Conservation (phyloP, 1,140 invertebrate genomes). For the Harpegnathos saltator region DNA sequence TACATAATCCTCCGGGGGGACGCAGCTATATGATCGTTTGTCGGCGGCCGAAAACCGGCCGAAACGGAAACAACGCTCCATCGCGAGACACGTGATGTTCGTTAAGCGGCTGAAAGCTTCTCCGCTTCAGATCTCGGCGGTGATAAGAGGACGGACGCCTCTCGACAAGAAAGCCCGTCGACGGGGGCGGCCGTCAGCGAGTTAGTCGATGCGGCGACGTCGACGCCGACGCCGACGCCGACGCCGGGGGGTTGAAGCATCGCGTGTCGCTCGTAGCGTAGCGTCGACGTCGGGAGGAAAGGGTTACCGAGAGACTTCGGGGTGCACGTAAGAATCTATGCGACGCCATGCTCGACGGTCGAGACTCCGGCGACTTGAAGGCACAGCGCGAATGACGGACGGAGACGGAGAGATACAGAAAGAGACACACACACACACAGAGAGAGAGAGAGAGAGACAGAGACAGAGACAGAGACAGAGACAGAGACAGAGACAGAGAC, state of each 20-base stretch:
- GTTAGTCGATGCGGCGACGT: slow-evolving; percentile 45
- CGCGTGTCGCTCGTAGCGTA: slow-evolving; percentile 36
- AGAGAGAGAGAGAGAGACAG: slow-evolving; percentile 16
- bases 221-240: slow-evolving; percentile 22
- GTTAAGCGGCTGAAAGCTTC: slow-evolving; percentile 44
- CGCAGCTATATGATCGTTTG: neutral
- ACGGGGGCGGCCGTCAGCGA: slow-evolving; percentile 39
- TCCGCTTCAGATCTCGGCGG: slow-evolving; percentile 23
- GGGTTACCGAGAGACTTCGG: slow-evolving; percentile 41
- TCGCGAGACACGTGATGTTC: slow-evolving; percentile 31
- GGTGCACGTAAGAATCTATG: slow-evolving; percentile 58
- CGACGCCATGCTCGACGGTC: slow-evolving; percentile 51
- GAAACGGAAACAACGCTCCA: slow-evolving; percentile 8
- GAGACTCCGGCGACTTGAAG: slow-evolving; percentile 48
- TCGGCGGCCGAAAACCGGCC: neutral
- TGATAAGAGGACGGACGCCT: slow-evolving; percentile 39
- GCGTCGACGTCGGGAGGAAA: slow-evolving; percentile 47
- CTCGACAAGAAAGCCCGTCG: slow-evolving; percentile 33
- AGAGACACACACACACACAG: no score
- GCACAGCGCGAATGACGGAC: slow-evolving; percentile 43
- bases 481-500: slow-evolving; percentile 28
- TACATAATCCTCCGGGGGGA: slow-evolving; percentile 17
- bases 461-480: slow-evolving; percentile 32
- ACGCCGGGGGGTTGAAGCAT: slow-evolving; percentile 37
- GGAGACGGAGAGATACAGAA: neutral